Conservation (phyloP, 1,140 invertebrate genomes). For the Philopotamus ludificatus region DNA sequence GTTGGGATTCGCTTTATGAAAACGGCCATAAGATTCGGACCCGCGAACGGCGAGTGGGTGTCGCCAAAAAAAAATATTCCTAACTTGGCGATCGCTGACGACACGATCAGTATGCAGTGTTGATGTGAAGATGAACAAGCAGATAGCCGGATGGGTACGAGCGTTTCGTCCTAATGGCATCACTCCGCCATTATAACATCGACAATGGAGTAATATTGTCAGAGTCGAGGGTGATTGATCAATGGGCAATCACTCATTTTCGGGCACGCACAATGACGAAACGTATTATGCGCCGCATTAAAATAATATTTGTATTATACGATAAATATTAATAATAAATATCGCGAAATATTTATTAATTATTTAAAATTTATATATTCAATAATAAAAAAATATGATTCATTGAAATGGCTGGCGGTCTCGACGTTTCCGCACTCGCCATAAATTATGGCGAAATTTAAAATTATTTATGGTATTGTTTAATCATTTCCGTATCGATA, state of each 20-base stretch:
- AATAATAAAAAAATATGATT: too few species aligned
- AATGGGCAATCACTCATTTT: conserved; percentile 19
- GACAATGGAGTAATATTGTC: conserved; percentile 25
- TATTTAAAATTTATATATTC: too few species aligned
- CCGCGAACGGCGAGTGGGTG: neutral
- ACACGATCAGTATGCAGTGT: neutral
- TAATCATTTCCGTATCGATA: too few species aligned
- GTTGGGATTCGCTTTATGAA: too few species aligned
- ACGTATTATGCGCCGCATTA: neutral
- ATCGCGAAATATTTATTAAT: too few species aligned
- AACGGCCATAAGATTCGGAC: too few species aligned
- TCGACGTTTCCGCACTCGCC: too few species aligned
- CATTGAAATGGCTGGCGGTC: too few species aligned
- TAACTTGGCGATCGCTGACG: neutral
- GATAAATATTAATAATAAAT: too few species aligned
- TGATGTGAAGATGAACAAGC: neutral
- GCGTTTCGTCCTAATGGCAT: conserved; percentile 19
- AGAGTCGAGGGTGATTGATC: conserved; percentile 23
- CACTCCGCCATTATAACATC: conserved; percentile 20
- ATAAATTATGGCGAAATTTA: too few species aligned
- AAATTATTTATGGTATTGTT: too few species aligned
- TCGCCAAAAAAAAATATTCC: neutral
- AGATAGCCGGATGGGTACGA: conserved; percentile 10
- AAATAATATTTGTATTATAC: too few species aligned
- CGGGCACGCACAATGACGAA: neutral